These are phyloP conservation scores for Miopithecus talapoin DNA, from an alignment of 2,797 vertebrate species.

Conservation along the genomic window DNA sequence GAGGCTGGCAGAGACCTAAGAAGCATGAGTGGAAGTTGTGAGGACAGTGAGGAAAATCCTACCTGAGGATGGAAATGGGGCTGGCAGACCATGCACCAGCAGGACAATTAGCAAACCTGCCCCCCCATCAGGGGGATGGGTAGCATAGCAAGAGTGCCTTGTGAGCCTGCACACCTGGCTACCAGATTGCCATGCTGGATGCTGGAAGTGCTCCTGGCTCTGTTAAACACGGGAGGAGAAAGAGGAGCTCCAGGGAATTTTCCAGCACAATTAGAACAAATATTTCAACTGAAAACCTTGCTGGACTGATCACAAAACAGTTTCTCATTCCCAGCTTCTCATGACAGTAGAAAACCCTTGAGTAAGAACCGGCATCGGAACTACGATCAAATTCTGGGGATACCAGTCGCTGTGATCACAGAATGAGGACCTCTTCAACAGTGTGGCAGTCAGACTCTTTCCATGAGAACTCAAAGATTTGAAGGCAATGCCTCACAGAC, in stretches of 20 bases:
- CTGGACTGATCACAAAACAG: rapidly evolving
- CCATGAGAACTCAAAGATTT: not conserved
- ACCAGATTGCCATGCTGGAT: rapidly evolving
- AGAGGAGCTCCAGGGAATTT: not conserved
- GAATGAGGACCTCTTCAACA: not conserved
- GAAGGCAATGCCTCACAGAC: not conserved
- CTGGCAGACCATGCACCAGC: rapidly evolving
- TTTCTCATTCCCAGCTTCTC: not conserved
- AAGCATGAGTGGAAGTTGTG: not conserved
- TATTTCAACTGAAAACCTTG: not conserved
- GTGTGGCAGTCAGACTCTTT: not conserved
- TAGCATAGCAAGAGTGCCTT: rapidly evolving
- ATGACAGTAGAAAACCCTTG: not conserved
- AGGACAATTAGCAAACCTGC: rapidly evolving
- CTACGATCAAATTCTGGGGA: not conserved
- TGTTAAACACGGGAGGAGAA: rapidly evolving
- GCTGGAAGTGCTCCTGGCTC: not conserved
- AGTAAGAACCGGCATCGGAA: not conserved
- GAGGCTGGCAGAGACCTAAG: not conserved
- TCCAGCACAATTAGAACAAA: not conserved
- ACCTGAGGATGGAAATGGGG: too few relatives aligned
- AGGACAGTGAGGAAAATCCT: rapidly evolving
- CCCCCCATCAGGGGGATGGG: rapidly evolving
- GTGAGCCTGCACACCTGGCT: rapidly evolving
- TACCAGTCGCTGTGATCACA: not conserved